Conservation (phyloP, 1,140 invertebrate genomes). For the Habropoda laboriosa region DNA sequence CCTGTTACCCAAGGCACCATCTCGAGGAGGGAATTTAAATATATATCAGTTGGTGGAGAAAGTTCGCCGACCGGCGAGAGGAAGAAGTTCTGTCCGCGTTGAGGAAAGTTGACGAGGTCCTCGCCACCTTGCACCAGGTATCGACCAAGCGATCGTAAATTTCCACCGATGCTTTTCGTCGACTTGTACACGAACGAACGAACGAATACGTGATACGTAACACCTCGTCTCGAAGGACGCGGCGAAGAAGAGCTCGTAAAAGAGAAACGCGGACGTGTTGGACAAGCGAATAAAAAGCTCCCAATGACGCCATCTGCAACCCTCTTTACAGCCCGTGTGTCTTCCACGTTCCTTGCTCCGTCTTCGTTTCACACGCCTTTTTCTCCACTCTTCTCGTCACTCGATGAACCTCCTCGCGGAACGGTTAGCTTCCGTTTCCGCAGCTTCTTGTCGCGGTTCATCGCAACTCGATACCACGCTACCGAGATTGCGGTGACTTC, state of each 20-base stretch:
- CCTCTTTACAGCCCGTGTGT: conserved; percentile 65
- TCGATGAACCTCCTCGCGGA: not conserved
- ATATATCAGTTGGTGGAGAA: conserved; percentile 11
- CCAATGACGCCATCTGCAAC: conserved; percentile 65
- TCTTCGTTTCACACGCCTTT: conserved; percentile 26
- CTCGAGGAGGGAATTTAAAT: conserved; percentile 20
- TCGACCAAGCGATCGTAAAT: conserved; percentile 44
- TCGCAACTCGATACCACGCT: not conserved
- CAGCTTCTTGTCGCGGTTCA: not conserved
- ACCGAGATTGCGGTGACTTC: conserved; percentile 13
- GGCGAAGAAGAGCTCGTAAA: conserved; percentile 67
- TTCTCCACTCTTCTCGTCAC: not conserved
- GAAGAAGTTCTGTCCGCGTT: too few relatives aligned
- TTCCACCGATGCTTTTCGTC: not conserved
- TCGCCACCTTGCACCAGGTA: conserved; percentile 8
- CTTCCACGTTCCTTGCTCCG: conserved; percentile 25
- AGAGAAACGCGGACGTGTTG: conserved; percentile 62
- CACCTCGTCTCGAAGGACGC: conserved; percentile 31
- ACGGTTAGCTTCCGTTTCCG: not conserved
- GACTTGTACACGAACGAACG: not conserved
- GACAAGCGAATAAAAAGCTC: conserved; percentile 67
- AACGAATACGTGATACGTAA: conserved; percentile 19
- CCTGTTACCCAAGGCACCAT: not conserved
- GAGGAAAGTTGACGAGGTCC: conserved; percentile 4
- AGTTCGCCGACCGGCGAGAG: not conserved